Percentiles rank a stretch among this genome's conserved stretches.
Conservation (phyloP, 2,888 invertebrate genomes). For the Lathronympha strigana region DNA sequence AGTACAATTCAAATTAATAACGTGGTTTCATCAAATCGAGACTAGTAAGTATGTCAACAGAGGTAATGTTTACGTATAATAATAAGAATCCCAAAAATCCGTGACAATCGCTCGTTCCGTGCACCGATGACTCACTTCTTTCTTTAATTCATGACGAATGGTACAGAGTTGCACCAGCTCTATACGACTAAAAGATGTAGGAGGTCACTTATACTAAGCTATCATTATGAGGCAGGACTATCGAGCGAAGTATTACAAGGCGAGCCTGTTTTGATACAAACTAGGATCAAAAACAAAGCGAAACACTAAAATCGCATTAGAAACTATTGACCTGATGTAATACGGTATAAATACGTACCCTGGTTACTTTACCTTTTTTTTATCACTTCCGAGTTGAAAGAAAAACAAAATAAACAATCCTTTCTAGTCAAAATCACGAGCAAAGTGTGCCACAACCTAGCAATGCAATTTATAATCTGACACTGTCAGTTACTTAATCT, state of each 20-base stretch:
- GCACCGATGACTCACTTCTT: constrained; percentile 49
- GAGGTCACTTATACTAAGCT: constrained; percentile 42
- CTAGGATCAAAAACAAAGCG: constrained; percentile 27
- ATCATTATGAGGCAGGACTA: constrained; percentile 51
- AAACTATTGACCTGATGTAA: not conserved
- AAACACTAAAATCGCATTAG: constrained; percentile 3
- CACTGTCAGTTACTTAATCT: too few relatives aligned
- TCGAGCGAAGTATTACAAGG: constrained; percentile 65
- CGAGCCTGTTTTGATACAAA: constrained; percentile 49
- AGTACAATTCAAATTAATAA: not conserved
- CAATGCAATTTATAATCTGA: not conserved
- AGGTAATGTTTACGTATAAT: constrained; percentile 1
- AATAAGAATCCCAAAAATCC: constrained; percentile 28
- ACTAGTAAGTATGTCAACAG: constrained; percentile 1
- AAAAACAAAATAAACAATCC: constrained; percentile 37
- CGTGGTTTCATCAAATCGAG: not conserved
- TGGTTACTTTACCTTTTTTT: constrained; percentile 9
- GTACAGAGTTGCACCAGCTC: constrained; percentile 44
- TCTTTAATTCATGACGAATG: constrained; percentile 43
- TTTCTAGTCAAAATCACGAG: constrained; percentile 27
- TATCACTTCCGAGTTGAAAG: constrained; percentile 15
- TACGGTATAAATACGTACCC: too few relatives aligned
- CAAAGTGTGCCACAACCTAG: constrained; percentile 11
- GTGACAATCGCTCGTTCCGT: constrained; percentile 36
- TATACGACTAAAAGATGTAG: constrained; percentile 38